These are phyloP conservation scores for Blennius ocellaris DNA, from an alignment of 2,113 vertebrate species.

Conservation along the genomic window DNA sequence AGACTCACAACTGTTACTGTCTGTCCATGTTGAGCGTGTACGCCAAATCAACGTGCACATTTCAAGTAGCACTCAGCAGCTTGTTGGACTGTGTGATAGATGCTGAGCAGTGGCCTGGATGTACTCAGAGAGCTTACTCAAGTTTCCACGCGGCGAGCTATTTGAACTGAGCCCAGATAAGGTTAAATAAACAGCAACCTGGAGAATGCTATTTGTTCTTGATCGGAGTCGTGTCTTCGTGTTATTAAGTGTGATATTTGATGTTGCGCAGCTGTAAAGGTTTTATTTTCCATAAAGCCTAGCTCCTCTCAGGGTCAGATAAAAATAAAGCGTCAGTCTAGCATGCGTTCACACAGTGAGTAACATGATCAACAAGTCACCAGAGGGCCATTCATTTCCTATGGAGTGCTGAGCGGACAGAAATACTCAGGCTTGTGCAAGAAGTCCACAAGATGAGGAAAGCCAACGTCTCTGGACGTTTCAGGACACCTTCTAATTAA, in stretches of 20 bases:
- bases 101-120: constrained; percentile 31
- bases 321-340: constrained; percentile 41
- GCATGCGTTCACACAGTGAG: constrained; percentile 30
- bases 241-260: constrained; percentile 35
- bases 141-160: constrained; percentile 31
- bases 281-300: neutral
- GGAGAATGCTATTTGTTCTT: constrained; percentile 1
- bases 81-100: constrained; percentile 44
- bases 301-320: constrained; percentile 12
- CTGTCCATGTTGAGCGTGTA: constrained; percentile 29
- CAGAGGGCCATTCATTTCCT: constrained; percentile 40
- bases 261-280: constrained; percentile 46
- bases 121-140: constrained; percentile 28
- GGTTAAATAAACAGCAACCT: constrained; percentile 42
- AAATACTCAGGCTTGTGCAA: neutral
- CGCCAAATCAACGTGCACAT: constrained; percentile 29
- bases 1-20: constrained; percentile 62
- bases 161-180: constrained; percentile 45
- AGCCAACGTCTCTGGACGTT: neutral
- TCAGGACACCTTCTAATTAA: constrained; percentile 1
- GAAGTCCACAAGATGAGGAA: constrained; percentile 3
- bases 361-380: constrained; percentile 63
- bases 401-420: constrained; percentile 4
- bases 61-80: constrained; percentile 44
- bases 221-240: neutral